phyloP scores from a whole-genome alignment of 2,888 invertebrate species.

The Carcina quercana region DNA sequence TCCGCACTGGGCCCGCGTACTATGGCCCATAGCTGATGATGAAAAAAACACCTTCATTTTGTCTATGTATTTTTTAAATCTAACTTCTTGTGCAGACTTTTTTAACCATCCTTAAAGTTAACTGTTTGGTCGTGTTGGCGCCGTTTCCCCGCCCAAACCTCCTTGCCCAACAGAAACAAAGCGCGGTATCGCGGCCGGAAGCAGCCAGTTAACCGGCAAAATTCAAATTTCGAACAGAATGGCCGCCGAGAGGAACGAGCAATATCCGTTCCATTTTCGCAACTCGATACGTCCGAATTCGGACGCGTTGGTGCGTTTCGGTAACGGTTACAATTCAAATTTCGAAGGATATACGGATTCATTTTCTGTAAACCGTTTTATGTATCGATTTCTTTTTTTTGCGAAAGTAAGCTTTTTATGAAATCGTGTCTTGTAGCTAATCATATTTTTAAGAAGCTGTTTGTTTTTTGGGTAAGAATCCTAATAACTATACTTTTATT shows the following conservation, averaged over 20 bases:
- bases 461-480: too few species aligned
- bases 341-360: constrained; percentile 37
- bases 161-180: constrained; percentile 53
- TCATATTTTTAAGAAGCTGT: too few species aligned
- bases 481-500: too few species aligned
- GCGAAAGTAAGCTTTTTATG: constrained; percentile 1
- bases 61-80: background rate
- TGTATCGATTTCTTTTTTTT: constrained; percentile 4
- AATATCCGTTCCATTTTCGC: constrained; percentile 74
- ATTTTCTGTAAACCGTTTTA: constrained; percentile 10
- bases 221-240: constrained; percentile 69
- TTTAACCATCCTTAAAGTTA: too few species aligned
- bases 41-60: too few species aligned
- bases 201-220: constrained; percentile 68
- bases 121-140: too few species aligned
- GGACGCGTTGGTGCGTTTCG: constrained; percentile 58
- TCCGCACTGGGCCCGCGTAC: too few species aligned
- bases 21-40: too few species aligned
- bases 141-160: constrained; percentile 16
- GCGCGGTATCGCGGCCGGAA: constrained; percentile 50
- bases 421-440: too few species aligned
- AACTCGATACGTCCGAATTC: constrained; percentile 47
- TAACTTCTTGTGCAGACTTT: background rate
- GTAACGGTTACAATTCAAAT: constrained; percentile 41
- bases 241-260: constrained; percentile 62